Evolutionary conservation across 2,113 vertebrate species (phyloP).

Genomic region (Bucco capensis): DNA sequence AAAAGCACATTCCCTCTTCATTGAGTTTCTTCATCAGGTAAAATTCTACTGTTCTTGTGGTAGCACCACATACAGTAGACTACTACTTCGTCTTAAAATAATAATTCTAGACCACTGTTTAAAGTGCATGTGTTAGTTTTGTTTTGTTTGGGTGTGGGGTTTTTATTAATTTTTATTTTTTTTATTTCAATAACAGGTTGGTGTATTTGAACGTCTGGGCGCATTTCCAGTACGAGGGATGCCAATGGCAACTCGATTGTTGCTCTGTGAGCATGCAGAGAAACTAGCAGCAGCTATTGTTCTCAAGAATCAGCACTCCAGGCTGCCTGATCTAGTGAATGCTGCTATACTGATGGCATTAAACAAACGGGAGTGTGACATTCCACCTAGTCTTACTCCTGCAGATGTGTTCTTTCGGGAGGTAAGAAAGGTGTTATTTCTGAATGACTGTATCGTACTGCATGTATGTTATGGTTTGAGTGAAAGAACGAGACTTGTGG

Average conservation of each 20-base stretch:
- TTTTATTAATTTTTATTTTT: too few species aligned
- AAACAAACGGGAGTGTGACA: conserved; percentile 70
- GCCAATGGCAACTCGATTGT: conserved; percentile 83
- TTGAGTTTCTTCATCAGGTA: conserved; percentile 94
- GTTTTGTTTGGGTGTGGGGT: too few species aligned
- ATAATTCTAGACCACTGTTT: not conserved
- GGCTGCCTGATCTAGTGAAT: conserved; percentile 84
- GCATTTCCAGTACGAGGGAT: conserved; percentile 73
- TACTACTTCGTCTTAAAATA: not conserved
- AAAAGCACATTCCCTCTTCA: conserved; percentile 91
- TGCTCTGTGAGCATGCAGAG: conserved; percentile 93
- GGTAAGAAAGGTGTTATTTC: conserved; percentile 62
- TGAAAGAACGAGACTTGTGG: too few species aligned
- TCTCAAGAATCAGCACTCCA: conserved; percentile 90
- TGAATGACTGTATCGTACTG: not conserved
- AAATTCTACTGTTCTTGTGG: not conserved
- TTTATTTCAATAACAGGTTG: conserved; percentile 73
- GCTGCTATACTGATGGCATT: conserved; percentile 78
- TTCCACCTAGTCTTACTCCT: conserved; percentile 84
- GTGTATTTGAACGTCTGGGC: conserved; percentile 81
- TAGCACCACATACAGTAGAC: not conserved
- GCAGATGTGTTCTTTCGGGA: conserved; percentile 96
- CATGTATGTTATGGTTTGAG: too few species aligned
- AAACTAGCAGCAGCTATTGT: conserved; percentile 87
- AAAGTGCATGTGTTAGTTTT: not conserved